Evolutionary conservation across 2,113 vertebrate species (phyloP).

Genomic region (Nibea albiflora): DNA sequence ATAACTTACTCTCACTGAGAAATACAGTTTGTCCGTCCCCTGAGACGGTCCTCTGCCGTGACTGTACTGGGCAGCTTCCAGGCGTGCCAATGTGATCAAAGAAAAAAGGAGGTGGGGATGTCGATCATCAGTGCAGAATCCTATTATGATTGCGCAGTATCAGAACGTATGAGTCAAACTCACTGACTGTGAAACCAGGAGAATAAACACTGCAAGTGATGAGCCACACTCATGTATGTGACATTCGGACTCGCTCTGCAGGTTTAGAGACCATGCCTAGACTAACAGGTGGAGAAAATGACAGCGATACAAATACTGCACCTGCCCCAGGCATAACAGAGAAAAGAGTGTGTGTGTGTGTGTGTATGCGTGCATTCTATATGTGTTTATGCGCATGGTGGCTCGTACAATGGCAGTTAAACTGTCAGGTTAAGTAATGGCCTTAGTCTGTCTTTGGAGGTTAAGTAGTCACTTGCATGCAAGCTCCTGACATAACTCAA

Average conservation of each 20-base stretch:
- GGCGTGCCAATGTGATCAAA: no score
- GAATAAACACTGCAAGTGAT: neutral
- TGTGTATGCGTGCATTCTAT: neutral
- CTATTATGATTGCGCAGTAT: neutral
- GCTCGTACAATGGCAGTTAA: conserved; percentile 12
- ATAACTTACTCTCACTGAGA: neutral
- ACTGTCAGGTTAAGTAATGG: conserved; percentile 30
- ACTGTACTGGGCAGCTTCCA: no score
- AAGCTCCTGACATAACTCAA: neutral
- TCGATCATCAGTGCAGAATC: no score
- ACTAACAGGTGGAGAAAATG: conserved; percentile 25
- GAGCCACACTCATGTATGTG: neutral
- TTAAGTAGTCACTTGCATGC: conserved; percentile 45
- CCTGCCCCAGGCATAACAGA: conserved; percentile 1
- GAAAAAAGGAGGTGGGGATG: no score
- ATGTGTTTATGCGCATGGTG: neutral
- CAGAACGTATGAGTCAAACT: neutral
- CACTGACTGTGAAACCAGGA: neutral
- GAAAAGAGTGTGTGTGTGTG: neutral
- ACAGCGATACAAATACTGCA: neutral
- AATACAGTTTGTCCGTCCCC: no score
- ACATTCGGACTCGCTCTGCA: neutral
- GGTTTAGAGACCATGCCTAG: conserved; percentile 10
- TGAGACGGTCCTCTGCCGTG: no score
- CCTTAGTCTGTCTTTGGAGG: conserved; percentile 1